Evolutionary conservation across 2,797 vertebrate genomes (phyloP), one percentile per base, ranked within the genome.

Genomic region (Takifugu rubripes): DNA sequence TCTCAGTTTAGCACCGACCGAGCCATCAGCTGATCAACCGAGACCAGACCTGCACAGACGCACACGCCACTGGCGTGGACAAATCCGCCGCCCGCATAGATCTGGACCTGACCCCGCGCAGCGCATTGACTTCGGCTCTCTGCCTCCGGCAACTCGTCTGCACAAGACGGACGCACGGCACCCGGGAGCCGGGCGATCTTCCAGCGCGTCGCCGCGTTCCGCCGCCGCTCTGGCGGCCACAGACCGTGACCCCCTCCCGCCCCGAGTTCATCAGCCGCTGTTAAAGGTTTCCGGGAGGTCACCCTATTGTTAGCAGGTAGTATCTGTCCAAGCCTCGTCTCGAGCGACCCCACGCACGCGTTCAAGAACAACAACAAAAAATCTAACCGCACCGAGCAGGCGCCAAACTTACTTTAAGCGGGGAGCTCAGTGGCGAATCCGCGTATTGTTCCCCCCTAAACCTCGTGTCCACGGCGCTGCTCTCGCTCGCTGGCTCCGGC

Each of bases 361-460:
- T 53, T 59, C 68, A 68, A 63, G 78, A 83, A 79, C 71, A 76
- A 61, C 55, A 59, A 70, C 48, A 54, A 84, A 79, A 82, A 81
- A 75, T 5, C 45, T 5, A 1, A 16, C 16, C 44, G 44, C 5
- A 9, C 44, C 16, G 44, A 77, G 81, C 82, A 81, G 74, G 88
- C 86, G 82, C 79, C 63, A 91, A 95, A 98, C 95, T 97, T 98
- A 98, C 96, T 95, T 87, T 87, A 68, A 56, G 87, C 74, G 87
- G 51, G 76, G 83, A 87, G 70, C 84, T 84, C 78, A 57, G 82
- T 64, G 72, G 68, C 54, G 74, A 86, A 88, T 92, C 90, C 90
- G 85, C 84, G 74, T 81, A 72, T 68, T 64, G 81, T 89, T 78
- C 70, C 74, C 70, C n/a, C 10, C 46, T 21, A 68, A 72, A 59